Evolutionary conservation across 2,888 invertebrate species (phyloP).

Genomic region (Mimachlamys varia): DNA sequence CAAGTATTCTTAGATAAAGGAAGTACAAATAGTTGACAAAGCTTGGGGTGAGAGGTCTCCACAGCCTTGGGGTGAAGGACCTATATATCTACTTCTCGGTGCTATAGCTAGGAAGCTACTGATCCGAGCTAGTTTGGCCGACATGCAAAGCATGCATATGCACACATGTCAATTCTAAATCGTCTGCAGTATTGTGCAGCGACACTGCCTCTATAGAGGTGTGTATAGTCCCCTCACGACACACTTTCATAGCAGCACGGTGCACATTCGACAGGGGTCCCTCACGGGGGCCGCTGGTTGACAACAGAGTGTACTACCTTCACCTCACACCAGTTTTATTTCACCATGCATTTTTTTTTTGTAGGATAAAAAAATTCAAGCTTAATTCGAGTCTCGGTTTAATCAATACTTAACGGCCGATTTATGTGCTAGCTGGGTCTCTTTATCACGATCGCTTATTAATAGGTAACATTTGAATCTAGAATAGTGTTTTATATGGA

Average conservation of each 20-base stretch:
- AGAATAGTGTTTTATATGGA: not conserved
- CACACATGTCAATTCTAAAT: conserved; percentile 28
- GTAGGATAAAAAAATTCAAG: not conserved
- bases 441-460: not conserved
- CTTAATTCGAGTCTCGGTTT: not conserved
- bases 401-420: not conserved
- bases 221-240: not conserved
- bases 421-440: not conserved
- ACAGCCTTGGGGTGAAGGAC: not conserved
- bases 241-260: conserved; percentile 1
- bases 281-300: not conserved
- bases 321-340: not conserved
- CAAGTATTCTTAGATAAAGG: no score
- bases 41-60: no score
- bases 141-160: conserved; percentile 21
- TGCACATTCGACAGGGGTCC: conserved; percentile 6
- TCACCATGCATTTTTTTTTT: not conserved
- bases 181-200: conserved; percentile 25
- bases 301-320: not conserved
- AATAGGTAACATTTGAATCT: not conserved
- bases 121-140: not conserved
- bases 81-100: not conserved
- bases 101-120: not conserved
- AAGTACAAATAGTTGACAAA: no score
- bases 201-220: conserved; percentile 4